Percentiles rank a stretch among this genome's conserved stretches.
These are phyloP conservation scores for Drosophila macrospina DNA, from an alignment of 2,888 invertebrate species.

Conservation along the genomic window DNA sequence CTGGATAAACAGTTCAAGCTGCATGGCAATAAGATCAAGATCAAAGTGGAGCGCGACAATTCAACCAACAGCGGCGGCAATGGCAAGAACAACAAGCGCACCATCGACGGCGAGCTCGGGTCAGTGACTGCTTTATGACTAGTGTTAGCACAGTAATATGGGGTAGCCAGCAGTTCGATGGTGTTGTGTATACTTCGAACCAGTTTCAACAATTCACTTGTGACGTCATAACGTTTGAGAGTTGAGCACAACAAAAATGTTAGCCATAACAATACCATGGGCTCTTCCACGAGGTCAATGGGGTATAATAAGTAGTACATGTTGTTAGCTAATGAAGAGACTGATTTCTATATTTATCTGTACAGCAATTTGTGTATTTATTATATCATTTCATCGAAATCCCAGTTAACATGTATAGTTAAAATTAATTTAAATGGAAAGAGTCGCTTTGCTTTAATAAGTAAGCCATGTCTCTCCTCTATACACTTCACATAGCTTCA, in stretches of 20 bases:
- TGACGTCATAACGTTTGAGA: not conserved
- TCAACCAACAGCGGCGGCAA: constrained; percentile 55
- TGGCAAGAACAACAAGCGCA: constrained; percentile 87
- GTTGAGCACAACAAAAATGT: not conserved
- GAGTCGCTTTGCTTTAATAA: no score
- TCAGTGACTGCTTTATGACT: constrained; percentile 85
- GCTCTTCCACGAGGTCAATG: no score
- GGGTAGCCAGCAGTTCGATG: not conserved
- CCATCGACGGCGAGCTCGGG: constrained; percentile 90
- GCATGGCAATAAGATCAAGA: constrained; percentile 84
- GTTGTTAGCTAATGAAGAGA: no score
- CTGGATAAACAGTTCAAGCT: constrained; percentile 85
- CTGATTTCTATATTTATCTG: no score
- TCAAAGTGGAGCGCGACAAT: constrained; percentile 84
- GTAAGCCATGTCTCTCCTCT: no score
- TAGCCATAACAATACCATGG: not conserved
- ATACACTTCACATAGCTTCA: no score
- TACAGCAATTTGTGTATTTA: no score
- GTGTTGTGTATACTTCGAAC: constrained; percentile 5
- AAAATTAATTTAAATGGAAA: no score
- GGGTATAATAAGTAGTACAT: not conserved
- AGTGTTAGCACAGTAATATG: not conserved
- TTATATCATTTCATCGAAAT: no score
- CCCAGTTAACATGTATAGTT: no score
- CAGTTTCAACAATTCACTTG: constrained; percentile 15